Evolutionary conservation across 2,797 vertebrate species (phyloP).

Genomic region (Darevskia nairensis): DNA sequence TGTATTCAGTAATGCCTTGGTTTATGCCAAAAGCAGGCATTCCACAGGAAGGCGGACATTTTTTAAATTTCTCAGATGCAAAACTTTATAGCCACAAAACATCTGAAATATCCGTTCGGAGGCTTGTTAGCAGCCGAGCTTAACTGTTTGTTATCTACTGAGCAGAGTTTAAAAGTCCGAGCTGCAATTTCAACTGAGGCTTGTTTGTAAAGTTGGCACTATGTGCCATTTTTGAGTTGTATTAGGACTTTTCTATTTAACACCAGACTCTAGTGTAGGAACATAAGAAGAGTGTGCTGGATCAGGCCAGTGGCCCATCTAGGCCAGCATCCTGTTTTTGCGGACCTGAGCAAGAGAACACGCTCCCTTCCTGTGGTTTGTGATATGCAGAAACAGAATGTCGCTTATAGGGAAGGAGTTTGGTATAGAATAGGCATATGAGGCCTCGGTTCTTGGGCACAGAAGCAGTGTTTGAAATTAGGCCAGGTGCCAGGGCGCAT

Average conservation of each 20-base stretch:
- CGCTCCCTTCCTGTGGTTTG: too few relatives aligned
- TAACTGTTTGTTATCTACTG: constrained; percentile 18
- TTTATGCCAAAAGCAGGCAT: constrained; percentile 11
- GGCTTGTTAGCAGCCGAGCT: not conserved
- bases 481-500: too few relatives aligned
- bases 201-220: not conserved
- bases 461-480: not conserved
- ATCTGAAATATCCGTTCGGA: constrained; percentile 3
- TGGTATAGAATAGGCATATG: not conserved
- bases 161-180: not conserved
- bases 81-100: not conserved
- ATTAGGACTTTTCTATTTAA: not conserved
- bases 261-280: too few relatives aligned
- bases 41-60: constrained; percentile 8
- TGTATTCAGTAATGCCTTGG: not conserved
- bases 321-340: too few relatives aligned
- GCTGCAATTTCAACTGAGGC: not conserved
- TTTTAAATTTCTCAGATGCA: constrained; percentile 1
- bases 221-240: not conserved
- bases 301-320: too few relatives aligned
- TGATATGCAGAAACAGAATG: too few relatives aligned
- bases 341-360: too few relatives aligned
- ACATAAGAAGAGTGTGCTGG: too few relatives aligned
- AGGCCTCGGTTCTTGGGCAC: not conserved
- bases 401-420: too few relatives aligned